phyloP scores from a whole-genome alignment of 1,140 invertebrate genomes.

The Ceratosolen solmsi region DNA sequence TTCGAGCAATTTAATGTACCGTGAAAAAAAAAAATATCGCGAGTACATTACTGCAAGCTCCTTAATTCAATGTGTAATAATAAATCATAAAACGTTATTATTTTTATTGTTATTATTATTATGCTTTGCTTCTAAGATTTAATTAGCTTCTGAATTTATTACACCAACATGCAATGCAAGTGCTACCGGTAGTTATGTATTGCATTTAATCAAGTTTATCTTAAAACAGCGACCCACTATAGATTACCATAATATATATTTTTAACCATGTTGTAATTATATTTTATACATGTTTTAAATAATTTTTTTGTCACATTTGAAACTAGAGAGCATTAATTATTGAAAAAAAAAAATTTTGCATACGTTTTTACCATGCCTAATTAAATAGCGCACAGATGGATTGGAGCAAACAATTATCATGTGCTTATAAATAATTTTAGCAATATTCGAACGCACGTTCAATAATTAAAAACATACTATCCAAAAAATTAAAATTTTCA shows the following conservation, averaged over 20 bases:
- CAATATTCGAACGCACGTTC: too few species aligned
- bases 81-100: neutral
- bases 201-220: conserved; percentile 3
- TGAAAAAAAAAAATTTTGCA: too few species aligned
- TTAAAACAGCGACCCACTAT: neutral
- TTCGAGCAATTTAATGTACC: neutral
- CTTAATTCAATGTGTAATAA: neutral
- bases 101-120: neutral
- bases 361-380: too few species aligned
- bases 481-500: too few species aligned
- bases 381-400: too few species aligned
- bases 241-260: neutral
- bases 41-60: neutral
- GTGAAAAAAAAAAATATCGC: neutral
- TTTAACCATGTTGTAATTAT: neutral
- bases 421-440: too few species aligned
- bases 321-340: neutral
- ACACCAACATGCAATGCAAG: neutral
- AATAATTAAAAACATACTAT: too few species aligned
- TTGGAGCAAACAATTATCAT: too few species aligned
- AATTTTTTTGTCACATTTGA: neutral
- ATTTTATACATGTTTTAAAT: neutral
- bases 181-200: neutral
- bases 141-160: neutral
- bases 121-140: neutral